Conservation (phyloP, 1,140 invertebrate species). For the Drosophila gunungcola region DNA sequence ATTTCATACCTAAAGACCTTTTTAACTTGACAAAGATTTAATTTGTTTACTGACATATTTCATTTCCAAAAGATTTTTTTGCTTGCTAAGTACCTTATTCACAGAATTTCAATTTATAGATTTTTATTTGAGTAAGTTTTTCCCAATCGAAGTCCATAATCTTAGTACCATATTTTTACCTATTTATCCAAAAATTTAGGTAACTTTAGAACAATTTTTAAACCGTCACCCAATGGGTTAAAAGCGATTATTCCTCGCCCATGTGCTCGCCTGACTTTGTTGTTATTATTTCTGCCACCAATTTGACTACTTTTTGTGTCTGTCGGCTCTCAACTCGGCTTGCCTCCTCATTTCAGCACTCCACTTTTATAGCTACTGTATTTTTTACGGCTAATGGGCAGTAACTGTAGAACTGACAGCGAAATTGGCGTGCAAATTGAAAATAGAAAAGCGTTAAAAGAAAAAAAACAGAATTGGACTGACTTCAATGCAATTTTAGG, state of each 20-base stretch:
- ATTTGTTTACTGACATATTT: too few relatives aligned
- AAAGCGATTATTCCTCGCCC: neutral
- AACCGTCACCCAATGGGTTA: constrained; percentile 7
- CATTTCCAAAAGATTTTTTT: too few relatives aligned
- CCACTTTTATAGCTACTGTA: constrained; percentile 66
- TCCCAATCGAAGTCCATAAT: too few relatives aligned
- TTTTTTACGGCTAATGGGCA: constrained; percentile 73
- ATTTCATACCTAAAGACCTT: too few relatives aligned
- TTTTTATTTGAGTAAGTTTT: too few relatives aligned
- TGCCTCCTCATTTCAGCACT: constrained; percentile 15
- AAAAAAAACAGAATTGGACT: constrained; percentile 20
- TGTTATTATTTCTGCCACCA: constrained; percentile 30
- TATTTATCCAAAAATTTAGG: too few relatives aligned
- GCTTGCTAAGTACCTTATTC: too few relatives aligned
- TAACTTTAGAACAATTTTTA: too few relatives aligned
- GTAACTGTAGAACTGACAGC: constrained; percentile 67
- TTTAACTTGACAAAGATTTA: too few relatives aligned
- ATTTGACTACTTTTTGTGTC: constrained; percentile 38
- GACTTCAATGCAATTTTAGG: constrained; percentile 54
- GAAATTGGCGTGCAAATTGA: constrained; percentile 74
- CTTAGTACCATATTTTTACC: too few relatives aligned
- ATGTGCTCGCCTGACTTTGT: constrained; percentile 19
- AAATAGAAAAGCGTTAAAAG: constrained; percentile 30
- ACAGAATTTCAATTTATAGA: too few relatives aligned
- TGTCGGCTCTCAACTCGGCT: constrained; percentile 22